Evolutionary conservation across 2,888 invertebrate species (phyloP), one percentile per base, ranked within the genome.

Genomic region (Stenurella melanura): DNA sequence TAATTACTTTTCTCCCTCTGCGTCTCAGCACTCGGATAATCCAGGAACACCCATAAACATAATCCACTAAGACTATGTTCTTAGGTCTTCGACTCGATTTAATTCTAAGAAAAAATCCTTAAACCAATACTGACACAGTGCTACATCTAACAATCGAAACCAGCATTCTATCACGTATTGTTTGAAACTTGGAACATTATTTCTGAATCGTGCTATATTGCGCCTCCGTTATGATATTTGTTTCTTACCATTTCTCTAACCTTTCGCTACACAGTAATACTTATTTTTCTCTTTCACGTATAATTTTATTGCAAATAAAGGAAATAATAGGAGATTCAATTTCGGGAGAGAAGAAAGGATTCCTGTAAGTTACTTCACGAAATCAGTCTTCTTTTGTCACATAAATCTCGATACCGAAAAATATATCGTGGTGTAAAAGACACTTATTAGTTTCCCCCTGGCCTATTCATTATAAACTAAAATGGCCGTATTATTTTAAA

Each of bases 121-220:
- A 50, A 50, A 15, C 50, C 50, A 50, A 50, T 50, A 50, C 50
- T 50, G 50, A 50, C 50, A 50, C n/a, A 50, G 50, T 5, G 42
- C n/a, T 50, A 50, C 50, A n/a, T 50, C 50, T 50, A 50, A 50
- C 50, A 50, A 6, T 50, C 50, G 50, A 50, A 50, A 50, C 50
- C 50, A 12, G 15, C 50, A 17, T 50, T 50, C 15, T 50, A 15
- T 50, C 50, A 50, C 50, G 50, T 50, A 50, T 50, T 50, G 50
- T 50, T 50, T 50, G 50, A 50, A 50, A 50, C 50, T 50, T 50
- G 50, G 12, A 50, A 50, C 50, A 50, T 50, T 50, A 50, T 50
- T 50, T 50, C 50, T 50, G 50, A 50, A 50, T 50, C 50, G 50
- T 50, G 50, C n/a, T 50, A 50, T 50, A 50, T 50, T 50, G 50